Evolutionary conservation across 2,888 invertebrate genomes (phyloP), one percentile per base, ranked within the genome.

Genomic region (Zele albiditarsus): DNA sequence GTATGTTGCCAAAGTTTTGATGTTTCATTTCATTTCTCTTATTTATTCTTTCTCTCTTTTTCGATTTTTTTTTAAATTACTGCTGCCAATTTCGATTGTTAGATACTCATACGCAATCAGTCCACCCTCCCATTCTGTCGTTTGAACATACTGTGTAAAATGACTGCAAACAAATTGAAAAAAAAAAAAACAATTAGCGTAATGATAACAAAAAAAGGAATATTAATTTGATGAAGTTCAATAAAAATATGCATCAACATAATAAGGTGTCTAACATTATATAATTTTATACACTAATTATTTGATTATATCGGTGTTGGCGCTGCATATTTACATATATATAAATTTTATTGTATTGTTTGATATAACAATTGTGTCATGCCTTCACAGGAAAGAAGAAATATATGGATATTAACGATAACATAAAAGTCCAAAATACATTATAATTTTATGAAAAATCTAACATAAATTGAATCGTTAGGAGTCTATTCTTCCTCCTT

Each of bases 1-100:
- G 84, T 84, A 84, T 83, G 86, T 87, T 87, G 87, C 87, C 87
- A 87, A 87, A 87, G 87, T 86, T 82, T 84, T 81, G 79, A 49
- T 31, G 38, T 49, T 71, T 31, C 65, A 27, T 78, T 66, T 71
- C 33, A 72, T 58, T 57, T 80, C 42, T 27, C 57, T 33, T 60
- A 60, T 60, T 70, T 70, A 33, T 46, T 46, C 8, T 46, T 33
- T 46, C 23, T 60, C n/a, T 46, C 0, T n/a, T 46, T 46, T 4
- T 46, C n/a, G 0, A 16, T n/a, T 46, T 16, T 46, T 16, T 46
- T 46, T 46, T 16, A 6, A 46, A 46, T 38, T 70, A 42, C 42
- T 70, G 25, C 25, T 58, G 58, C 25, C 38, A 27, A 49, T n/a
- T 57, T 60, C 25, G 16, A 33, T 38, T 33, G 60, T 38, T 8